Base-by-base conservation (phyloP, 1,140 invertebrate species). In the Drosophila obscura region DNA sequence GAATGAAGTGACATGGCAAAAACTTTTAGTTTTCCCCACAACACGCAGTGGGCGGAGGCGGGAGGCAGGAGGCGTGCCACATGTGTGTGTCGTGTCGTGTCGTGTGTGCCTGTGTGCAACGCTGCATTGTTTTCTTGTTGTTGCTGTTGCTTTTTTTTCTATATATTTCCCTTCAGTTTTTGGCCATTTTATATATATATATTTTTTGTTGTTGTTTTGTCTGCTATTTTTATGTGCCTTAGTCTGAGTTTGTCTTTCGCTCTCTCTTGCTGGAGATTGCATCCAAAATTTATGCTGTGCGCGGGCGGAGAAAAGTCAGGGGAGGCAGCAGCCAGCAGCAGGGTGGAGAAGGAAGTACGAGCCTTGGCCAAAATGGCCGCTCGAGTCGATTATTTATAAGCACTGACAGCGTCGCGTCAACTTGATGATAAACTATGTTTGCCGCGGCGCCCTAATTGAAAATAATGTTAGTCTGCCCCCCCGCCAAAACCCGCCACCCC, bases 381-480 rank as follows among this genome's bases (percentile, higher is more conserved):
- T 83, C 46, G 51, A 83, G 75, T 87, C 83, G 80, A 88, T 87
- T 88, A 88, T 88, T 88, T 88, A 88, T 88, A 89, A 88, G 84
- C 84, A 89, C 80, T 83, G 83, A 88, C 83, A 88, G 83, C 80
- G 65, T 53, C 80, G 84, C 83, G 83, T 88, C 83, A 88, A 88
- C 80, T 88, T 88, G 83, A 88, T 88, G 83, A 88, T 88, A 89
- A 88, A 88, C 83, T 88, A 89, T 89, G 83, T 88, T 88, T 88
- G 84, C 80, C 79, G 71, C 75, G 83, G 75, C 79, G 76, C 71
- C 76, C 84, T 88, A 88, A 88, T 88, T 88, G 83, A 88, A 88
- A 88, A 88, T 88, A 89, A 88, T 88, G 83, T 71, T 71, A 69
- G 65, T 67, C 35, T 69, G 35, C 64, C 66, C 9, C 53, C 13